Conservation (phyloP, 2,888 invertebrate species). For the Arrhopalites spinosus region DNA sequence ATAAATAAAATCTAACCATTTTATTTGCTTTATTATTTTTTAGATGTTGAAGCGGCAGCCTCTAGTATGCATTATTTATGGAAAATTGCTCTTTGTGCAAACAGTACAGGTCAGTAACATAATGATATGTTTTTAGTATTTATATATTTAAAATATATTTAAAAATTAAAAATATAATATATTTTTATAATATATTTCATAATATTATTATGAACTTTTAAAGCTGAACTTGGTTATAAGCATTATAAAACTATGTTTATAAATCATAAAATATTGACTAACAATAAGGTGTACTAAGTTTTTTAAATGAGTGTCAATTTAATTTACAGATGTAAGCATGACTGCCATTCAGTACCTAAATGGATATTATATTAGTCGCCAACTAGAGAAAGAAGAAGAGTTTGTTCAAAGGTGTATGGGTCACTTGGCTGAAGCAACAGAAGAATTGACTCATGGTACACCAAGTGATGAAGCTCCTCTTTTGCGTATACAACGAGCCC, state of each 20-base stretch:
- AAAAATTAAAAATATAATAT: constrained; percentile 3
- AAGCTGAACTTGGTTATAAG: no score
- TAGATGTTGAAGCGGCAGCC: constrained; percentile 65
- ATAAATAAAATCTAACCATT: no score
- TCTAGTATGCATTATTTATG: constrained; percentile 92
- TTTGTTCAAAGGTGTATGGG: constrained; percentile 91
- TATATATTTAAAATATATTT: constrained; percentile 11
- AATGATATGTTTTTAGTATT: constrained; percentile 3
- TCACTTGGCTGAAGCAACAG: constrained; percentile 81
- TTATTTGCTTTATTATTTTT: no score
- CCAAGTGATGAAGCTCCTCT: constrained; percentile 75
- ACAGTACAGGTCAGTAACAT: constrained; percentile 70
- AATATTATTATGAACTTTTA: no score
- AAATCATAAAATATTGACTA: no score
- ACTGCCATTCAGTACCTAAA: constrained; percentile 93
- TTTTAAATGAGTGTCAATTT: not conserved
- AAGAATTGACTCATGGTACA: constrained; percentile 64
- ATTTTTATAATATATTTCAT: constrained; percentile 9
- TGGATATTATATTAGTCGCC: constrained; percentile 90
- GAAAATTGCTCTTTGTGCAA: constrained; percentile 89
- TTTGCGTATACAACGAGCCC: constrained; percentile 86
- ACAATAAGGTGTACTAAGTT: no score
- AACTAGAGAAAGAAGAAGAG: constrained; percentile 86
- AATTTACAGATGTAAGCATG: constrained; percentile 78
- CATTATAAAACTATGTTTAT: no score